Evolutionary conservation across 1,140 invertebrate species (phyloP).

Genomic region (Drosophila nasuta): DNA sequence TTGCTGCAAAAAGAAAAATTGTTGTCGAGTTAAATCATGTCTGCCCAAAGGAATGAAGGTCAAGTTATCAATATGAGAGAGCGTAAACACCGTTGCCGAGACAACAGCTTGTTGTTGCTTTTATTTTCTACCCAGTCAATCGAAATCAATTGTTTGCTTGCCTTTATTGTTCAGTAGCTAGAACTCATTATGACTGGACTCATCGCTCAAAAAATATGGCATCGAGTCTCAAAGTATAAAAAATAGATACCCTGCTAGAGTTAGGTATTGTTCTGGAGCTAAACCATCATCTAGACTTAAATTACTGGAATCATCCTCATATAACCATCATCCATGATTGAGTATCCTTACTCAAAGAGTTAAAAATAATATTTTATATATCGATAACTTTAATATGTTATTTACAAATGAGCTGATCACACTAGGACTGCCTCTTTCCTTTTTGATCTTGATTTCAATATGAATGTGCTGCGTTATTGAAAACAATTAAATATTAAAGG

Average conservation of each 20-base stretch:
- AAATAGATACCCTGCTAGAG: not conserved
- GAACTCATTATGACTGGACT: not conserved
- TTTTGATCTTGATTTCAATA: too few species aligned
- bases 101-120: not conserved
- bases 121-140: not conserved
- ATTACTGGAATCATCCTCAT: too few species aligned
- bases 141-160: slow-evolving; percentile 2
- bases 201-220: not conserved
- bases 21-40: slow-evolving; percentile 16
- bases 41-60: not conserved
- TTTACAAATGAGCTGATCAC: too few species aligned
- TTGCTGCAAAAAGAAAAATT: slow-evolving; percentile 71
- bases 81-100: slow-evolving; percentile 29
- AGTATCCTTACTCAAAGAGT: too few species aligned
- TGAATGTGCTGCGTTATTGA: too few species aligned
- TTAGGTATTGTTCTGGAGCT: too few species aligned
- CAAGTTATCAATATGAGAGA: not conserved
- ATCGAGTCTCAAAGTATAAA: slow-evolving; percentile 11
- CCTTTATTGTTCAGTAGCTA: slow-evolving; percentile 6
- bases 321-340: too few species aligned
- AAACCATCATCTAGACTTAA: too few species aligned
- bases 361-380: too few species aligned
- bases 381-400: too few species aligned
- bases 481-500: too few species aligned
- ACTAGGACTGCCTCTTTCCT: too few species aligned